phyloP scores from a whole-genome alignment of 2,113 vertebrate species.

The Xenotilapia flavipinnis region DNA sequence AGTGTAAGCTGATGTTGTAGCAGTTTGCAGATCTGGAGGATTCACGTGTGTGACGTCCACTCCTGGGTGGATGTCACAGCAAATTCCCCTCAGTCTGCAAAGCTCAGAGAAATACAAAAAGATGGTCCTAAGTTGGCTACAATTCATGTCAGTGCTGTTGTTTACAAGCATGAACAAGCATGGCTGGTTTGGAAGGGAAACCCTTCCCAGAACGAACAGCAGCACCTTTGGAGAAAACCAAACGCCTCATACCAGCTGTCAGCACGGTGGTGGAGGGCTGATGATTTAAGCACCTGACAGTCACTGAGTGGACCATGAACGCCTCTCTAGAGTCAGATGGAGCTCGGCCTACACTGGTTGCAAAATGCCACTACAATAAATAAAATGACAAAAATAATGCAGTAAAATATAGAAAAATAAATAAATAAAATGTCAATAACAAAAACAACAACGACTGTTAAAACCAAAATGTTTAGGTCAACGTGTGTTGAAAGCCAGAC shows the following conservation, averaged over 20 bases:
- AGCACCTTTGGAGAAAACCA: background rate
- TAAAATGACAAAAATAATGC: background rate
- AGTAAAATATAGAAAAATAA: background rate
- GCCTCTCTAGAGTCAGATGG: rapidly evolving
- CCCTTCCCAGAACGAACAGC: rapidly evolving
- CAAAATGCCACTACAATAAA: background rate
- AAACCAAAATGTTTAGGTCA: background rate
- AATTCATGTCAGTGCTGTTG: background rate
- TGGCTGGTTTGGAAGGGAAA: background rate
- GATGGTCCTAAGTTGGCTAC: background rate
- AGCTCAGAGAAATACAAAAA: background rate
- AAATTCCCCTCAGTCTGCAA: background rate
- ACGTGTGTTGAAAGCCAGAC: background rate
- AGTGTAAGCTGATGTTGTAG: background rate
- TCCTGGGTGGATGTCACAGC: background rate
- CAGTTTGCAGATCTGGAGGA: background rate
- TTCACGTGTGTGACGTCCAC: background rate
- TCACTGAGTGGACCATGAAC: background rate
- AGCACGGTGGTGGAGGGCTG: background rate
- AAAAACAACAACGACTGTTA: background rate
- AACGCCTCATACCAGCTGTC: rapidly evolving
- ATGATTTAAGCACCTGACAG: background rate
- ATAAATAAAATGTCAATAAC: background rate
- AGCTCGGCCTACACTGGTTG: background rate
- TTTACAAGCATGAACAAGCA: background rate